A percentile compares a stretch with the other conserved stretches of the same genome.
These are phyloP conservation scores for Opisthograptis luteolata DNA, from an alignment of 2,888 invertebrate species.

Conservation along the genomic window DNA sequence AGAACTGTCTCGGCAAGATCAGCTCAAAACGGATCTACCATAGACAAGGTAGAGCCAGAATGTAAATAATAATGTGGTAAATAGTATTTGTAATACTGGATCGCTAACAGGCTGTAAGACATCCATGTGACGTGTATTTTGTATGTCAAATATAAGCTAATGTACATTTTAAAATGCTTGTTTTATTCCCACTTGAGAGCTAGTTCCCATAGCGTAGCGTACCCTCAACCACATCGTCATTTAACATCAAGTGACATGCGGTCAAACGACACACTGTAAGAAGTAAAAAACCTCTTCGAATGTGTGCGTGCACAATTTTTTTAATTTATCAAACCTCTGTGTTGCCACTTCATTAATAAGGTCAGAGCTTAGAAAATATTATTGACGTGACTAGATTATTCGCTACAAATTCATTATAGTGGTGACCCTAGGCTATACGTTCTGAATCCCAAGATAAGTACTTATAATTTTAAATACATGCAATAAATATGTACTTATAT, in stretches of 20 bases:
- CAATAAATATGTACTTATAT: no score
- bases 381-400: background rate
- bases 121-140: constrained; percentile 72
- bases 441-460: constrained; percentile 14
- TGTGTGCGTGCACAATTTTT: background rate
- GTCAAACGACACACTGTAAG: no score
- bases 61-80: constrained; percentile 52
- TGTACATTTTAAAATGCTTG: constrained; percentile 71
- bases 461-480: no score
- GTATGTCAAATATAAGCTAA: constrained; percentile 81
- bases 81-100: constrained; percentile 41
- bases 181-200: no score
- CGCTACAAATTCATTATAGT: no score
- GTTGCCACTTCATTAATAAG: background rate
- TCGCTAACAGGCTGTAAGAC: constrained; percentile 27
- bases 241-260: no score
- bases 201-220: no score
- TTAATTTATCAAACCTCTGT: background rate
- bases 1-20: constrained; percentile 14
- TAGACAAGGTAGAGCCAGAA: constrained; percentile 22
- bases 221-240: no score
- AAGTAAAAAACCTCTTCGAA: no score
- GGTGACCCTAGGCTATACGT: background rate
- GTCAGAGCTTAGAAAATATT: background rate
- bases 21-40: constrained; percentile 28